phyloP scores from a whole-genome alignment of 2,113 vertebrate genomes.

The Telmatochromis sp. region DNA sequence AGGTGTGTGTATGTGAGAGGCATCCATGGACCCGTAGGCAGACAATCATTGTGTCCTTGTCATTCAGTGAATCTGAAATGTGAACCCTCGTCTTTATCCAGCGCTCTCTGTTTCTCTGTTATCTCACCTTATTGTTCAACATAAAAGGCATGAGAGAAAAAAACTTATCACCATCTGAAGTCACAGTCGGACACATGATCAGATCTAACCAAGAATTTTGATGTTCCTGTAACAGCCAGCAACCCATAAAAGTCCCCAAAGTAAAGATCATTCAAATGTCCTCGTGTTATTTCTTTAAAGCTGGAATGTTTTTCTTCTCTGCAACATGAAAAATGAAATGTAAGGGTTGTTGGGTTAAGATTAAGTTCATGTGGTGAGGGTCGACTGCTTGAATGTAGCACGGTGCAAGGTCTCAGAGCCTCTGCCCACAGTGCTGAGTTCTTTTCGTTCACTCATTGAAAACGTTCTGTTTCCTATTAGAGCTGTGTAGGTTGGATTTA shows the following conservation, averaged over 20 bases:
- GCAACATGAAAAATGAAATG: not conserved
- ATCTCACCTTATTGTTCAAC: conserved; percentile 8
- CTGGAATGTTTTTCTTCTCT: not conserved
- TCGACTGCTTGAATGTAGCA: not conserved
- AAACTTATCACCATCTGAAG: not conserved
- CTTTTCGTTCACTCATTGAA: not conserved
- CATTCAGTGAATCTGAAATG: conserved; percentile 42
- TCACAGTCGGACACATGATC: not conserved
- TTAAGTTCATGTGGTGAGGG: not conserved
- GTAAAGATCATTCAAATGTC: not conserved
- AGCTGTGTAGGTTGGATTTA: not conserved
- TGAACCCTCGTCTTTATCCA: conserved; percentile 7
- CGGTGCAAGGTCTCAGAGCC: not conserved
- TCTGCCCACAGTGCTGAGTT: not conserved
- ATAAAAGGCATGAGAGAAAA: not conserved
- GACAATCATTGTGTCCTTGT: conserved; percentile 43
- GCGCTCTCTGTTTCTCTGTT: not conserved
- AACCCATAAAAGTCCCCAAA: not conserved
- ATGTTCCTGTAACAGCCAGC: not conserved
- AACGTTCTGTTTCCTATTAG: not conserved
- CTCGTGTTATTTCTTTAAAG: not conserved
- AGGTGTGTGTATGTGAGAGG: not conserved
- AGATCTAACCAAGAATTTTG: not conserved
- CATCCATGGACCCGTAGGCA: conserved; percentile 18
- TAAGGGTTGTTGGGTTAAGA: not conserved